phyloP scores from a whole-genome alignment of 2,888 invertebrate genomes.

The Trachelus troglodyta region DNA sequence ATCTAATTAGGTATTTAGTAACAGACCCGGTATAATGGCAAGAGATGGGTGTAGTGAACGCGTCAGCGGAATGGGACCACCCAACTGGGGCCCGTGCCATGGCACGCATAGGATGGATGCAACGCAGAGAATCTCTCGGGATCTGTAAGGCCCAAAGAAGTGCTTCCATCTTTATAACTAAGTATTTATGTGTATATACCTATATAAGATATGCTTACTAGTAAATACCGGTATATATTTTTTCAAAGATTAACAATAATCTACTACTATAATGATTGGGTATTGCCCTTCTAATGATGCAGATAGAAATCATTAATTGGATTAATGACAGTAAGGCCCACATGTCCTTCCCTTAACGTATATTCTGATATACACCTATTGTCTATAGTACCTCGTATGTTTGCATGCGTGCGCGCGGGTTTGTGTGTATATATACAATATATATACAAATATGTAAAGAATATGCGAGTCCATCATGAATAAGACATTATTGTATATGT shows the following conservation, averaged over 20 bases:
- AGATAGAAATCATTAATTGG: no score
- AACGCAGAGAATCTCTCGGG: background rate
- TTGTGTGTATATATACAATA: no score
- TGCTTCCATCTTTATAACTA: background rate
- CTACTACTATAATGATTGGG: no score
- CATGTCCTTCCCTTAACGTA: no score
- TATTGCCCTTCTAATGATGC: no score
- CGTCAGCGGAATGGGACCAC: slow-evolving; percentile 64
- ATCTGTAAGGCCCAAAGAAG: slow-evolving; percentile 1
- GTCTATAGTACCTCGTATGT: no score
- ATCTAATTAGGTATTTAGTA: slow-evolving; percentile 62
- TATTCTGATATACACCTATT: no score
- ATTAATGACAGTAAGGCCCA: no score
- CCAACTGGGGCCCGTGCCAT: slow-evolving; percentile 58
- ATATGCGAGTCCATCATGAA: slow-evolving; percentile 13
- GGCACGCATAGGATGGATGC: slow-evolving; percentile 39
- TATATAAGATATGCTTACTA: slow-evolving; percentile 4
- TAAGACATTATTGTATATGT: slow-evolving; percentile 34
- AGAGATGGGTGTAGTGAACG: slow-evolving; percentile 61
- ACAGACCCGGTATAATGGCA: slow-evolving; percentile 54
- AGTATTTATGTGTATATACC: slow-evolving; percentile 15
- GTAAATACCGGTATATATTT: no score
- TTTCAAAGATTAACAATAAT: no score
- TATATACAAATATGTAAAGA: background rate
- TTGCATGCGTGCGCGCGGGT: no score